Conservation (phyloP, 1,140 invertebrate species). For the Aphaenogaster floridana region DNA sequence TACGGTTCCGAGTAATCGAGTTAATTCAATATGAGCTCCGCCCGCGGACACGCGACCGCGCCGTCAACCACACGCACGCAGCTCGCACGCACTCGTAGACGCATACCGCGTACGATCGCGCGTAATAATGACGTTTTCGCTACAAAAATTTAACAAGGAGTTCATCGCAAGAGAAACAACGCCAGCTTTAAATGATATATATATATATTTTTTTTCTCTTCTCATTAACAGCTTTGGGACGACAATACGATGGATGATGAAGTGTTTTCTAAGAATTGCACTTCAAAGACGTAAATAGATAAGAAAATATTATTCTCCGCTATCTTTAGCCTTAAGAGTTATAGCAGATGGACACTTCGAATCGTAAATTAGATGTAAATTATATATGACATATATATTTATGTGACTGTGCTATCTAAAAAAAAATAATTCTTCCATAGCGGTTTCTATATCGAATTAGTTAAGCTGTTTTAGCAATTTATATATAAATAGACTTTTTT, state of each 20-base stretch:
- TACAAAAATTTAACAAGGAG: neutral
- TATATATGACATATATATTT: neutral
- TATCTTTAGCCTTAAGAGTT: neutral
- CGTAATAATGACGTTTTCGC: neutral
- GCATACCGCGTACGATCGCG: neutral
- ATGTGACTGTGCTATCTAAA: neutral
- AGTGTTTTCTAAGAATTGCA: conserved; percentile 15
- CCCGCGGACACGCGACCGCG: neutral
- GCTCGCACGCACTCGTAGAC: neutral
- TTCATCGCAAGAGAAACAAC: neutral
- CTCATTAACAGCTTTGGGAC: neutral
- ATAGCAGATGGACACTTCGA: neutral
- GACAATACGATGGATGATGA: neutral
- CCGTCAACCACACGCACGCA: neutral
- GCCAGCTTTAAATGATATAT: neutral
- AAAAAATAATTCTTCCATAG: neutral
- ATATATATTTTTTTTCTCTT: neutral
- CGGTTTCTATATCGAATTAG: neutral
- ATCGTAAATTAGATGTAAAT: neutral
- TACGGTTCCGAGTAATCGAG: neutral
- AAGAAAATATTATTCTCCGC: conserved; percentile 23
- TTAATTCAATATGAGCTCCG: conserved; percentile 16
- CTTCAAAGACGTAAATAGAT: conserved; percentile 39
- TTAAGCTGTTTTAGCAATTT: neutral
- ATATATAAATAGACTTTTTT: neutral